Percentiles rank a stretch among this genome's conserved stretches.
Conservation (phyloP, 2,113 vertebrate species). For the Ageneiosus marmoratus region DNA sequence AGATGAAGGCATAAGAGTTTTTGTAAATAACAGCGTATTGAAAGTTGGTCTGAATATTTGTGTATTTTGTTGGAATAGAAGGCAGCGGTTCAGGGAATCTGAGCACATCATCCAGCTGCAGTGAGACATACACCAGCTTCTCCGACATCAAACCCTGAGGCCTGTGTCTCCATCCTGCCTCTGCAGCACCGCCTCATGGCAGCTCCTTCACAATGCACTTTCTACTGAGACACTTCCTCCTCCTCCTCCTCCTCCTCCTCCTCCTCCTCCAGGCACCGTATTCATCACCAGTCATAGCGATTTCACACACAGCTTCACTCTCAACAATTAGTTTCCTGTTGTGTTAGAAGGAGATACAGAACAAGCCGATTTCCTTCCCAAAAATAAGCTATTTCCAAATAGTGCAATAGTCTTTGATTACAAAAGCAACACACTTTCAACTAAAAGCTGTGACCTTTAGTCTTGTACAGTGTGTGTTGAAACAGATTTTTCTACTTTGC, state of each 20-base stretch:
- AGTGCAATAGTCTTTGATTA: constrained; percentile 27
- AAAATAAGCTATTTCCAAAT: not conserved
- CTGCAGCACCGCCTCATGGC: constrained; percentile 35
- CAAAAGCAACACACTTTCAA: constrained; percentile 2
- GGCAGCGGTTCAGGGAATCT: constrained; percentile 87
- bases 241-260: too few relatives aligned
- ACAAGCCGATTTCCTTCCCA: not conserved
- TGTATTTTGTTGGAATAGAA: constrained; percentile 69
- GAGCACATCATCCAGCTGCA: constrained; percentile 94
- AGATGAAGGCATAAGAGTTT: too few relatives aligned
- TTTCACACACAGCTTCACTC: constrained; percentile 11
- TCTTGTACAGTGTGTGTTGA: constrained; percentile 10
- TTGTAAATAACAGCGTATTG: too few relatives aligned
- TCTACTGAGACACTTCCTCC: constrained; percentile 46
- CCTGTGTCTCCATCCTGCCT: not conserved
- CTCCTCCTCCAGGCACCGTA: constrained; percentile 34
- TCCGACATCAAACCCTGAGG: constrained; percentile 84
- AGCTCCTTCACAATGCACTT: constrained; percentile 47
- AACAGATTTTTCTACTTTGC: constrained; percentile 21
- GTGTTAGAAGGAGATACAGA: not conserved
- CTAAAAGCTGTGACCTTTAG: constrained; percentile 21
- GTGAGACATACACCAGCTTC: constrained; percentile 86
- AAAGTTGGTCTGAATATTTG: constrained; percentile 1
- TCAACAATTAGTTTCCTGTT: not conserved
- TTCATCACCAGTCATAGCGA: not conserved